These are phyloP conservation scores for Calvadosia cruxmelitensis DNA, from an alignment of 30 jellyfish, hydroid and myxozoan genomes.

Conservation along the genomic window DNA sequence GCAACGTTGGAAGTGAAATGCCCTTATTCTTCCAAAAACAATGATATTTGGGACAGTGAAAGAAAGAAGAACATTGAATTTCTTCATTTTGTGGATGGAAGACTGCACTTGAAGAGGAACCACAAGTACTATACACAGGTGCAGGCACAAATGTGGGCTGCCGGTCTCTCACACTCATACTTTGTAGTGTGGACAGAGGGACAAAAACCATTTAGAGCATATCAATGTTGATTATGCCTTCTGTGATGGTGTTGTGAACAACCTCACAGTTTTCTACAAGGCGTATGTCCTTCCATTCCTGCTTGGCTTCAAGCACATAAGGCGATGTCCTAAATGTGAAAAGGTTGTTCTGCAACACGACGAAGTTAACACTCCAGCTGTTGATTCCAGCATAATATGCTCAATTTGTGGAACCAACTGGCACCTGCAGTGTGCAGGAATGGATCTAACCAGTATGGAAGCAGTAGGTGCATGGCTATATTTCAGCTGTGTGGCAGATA, in stretches of 20 bases:
- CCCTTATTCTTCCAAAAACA: conserved; percentile 18
- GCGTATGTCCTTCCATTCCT: conserved; percentile 24
- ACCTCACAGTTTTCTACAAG: conserved; percentile 17
- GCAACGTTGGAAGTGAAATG: conserved; percentile 15
- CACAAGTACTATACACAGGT: conserved; percentile 38
- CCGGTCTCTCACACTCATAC: conserved; percentile 6
- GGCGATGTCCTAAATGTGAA: conserved; percentile 43
- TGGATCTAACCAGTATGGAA: too few relatives aligned
- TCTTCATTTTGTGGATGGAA: conserved; percentile 1
- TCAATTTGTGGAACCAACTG: too few relatives aligned
- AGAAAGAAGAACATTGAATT: conserved; percentile 12
- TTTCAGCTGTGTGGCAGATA: too few relatives aligned
- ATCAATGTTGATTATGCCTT: conserved; percentile 8
- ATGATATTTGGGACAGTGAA: conserved; percentile 5
- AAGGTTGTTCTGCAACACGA: conserved; percentile 14
- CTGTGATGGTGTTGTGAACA: conserved; percentile 12
- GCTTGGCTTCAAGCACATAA: conserved; percentile 25
- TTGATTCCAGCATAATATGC: too few relatives aligned
- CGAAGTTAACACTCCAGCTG: too few relatives aligned
- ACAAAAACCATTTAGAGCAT: conserved; percentile 6
- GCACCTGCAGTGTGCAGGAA: too few relatives aligned
- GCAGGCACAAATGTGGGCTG: conserved; percentile 11
- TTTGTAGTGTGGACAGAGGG: conserved; percentile 19
- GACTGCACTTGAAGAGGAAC: background rate
- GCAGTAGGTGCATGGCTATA: too few relatives aligned